These are phyloP conservation scores for Phalera bucephala DNA, from an alignment of 2,888 invertebrate genomes.

Conservation along the genomic window DNA sequence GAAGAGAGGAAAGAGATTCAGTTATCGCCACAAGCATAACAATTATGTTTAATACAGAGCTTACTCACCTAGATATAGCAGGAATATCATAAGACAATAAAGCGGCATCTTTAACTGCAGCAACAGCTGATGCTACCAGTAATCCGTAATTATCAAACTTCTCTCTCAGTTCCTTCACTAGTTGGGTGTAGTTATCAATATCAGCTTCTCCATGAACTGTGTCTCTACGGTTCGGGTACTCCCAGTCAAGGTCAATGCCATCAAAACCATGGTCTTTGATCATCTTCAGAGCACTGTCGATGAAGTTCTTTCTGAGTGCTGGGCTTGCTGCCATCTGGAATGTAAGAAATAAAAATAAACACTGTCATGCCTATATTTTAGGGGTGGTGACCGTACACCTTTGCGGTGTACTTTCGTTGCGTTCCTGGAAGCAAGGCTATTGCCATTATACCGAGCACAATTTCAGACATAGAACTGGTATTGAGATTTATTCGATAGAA, in stretches of 20 bases:
- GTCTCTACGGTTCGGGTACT: conserved; percentile 85
- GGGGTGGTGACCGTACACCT: no score
- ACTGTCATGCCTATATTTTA: no score
- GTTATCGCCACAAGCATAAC: no score
- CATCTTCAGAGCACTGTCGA: conserved; percentile 79
- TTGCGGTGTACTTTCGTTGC: no score
- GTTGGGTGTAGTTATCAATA: conserved; percentile 70
- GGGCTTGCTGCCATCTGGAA: conserved; percentile 67
- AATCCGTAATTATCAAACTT: conserved; percentile 79
- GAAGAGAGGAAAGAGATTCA: no score
- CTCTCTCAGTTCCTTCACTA: conserved; percentile 81
- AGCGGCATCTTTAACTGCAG: conserved; percentile 72
- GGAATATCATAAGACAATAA: conserved; percentile 84
- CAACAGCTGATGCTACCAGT: conserved; percentile 84
- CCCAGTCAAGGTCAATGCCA: conserved; percentile 89
- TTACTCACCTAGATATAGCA: conserved; percentile 76
- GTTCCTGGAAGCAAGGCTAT: no score
- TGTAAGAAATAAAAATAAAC: background rate
- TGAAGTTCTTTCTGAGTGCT: conserved; percentile 74
- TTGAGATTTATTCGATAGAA: no score
- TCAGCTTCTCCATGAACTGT: conserved; percentile 65
- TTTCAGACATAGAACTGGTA: no score
- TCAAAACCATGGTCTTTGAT: conserved; percentile 84
- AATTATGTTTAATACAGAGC: no score
- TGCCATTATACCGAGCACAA: no score